Conservation (phyloP, 2,113 vertebrate species). For the Girardinichthys multiradiatus region DNA sequence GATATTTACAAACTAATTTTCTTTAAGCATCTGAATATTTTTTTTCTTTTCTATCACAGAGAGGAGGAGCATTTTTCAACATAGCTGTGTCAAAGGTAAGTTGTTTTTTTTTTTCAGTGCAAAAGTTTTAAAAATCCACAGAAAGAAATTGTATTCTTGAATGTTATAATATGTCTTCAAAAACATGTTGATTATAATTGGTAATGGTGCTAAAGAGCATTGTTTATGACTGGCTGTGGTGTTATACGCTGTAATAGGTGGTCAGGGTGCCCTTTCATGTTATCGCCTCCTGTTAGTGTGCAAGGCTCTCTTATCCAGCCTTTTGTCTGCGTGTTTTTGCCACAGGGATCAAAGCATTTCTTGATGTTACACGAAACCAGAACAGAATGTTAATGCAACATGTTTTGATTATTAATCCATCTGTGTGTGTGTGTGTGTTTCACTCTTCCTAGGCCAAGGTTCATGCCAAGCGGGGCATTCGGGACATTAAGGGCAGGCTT, state of each 20-base stretch:
- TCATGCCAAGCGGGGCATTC: conserved; percentile 93
- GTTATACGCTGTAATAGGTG: conserved; percentile 42
- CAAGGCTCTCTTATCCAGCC: conserved; percentile 52
- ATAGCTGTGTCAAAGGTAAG: conserved; percentile 92
- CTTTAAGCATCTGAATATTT: conserved; percentile 5
- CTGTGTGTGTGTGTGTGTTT: conserved; percentile 25
- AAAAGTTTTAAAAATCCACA: neutral
- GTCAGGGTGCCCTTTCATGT: conserved; percentile 60
- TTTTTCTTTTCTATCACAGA: conserved; percentile 79
- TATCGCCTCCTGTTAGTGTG: conserved; percentile 45
- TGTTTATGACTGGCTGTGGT: conserved; percentile 16
- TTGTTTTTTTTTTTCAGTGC: conserved; percentile 47
- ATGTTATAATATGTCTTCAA: neutral
- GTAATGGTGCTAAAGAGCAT: conserved; percentile 3
- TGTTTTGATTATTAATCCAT: conserved; percentile 66
- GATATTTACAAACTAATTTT: no score
- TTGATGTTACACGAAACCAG: conserved; percentile 68
- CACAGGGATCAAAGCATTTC: conserved; percentile 71
- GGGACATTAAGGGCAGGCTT: conserved; percentile 92
- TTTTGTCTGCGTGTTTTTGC: conserved; percentile 70
- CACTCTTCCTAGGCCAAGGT: conserved; percentile 86
- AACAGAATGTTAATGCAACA: conserved; percentile 68
- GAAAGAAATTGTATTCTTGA: neutral
- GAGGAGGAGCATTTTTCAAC: conserved; percentile 90
- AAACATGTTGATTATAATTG: conserved; percentile 1